Evolutionary conservation across 2,888 invertebrate species (phyloP).

Genomic region (Pammene fasciana): DNA sequence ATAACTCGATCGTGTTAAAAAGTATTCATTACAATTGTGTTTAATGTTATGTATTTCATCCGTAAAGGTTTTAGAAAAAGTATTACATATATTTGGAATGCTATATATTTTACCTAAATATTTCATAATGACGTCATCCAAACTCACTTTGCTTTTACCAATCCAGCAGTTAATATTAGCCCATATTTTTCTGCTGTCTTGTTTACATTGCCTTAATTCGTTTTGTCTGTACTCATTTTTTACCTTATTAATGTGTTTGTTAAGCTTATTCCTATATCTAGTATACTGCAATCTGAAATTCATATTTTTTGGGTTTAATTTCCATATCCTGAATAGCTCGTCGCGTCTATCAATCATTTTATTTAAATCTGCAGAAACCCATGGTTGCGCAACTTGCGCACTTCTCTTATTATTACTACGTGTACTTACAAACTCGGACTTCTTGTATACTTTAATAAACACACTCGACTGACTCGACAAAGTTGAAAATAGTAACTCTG

Average conservation of each 20-base stretch:
- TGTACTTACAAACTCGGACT: no score
- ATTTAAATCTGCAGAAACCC: neutral
- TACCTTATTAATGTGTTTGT: neutral
- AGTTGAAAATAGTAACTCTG: no score
- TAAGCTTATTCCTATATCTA: conserved; percentile 22
- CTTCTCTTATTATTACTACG: no score
- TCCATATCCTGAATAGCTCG: conserved; percentile 29
- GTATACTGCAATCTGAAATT: conserved; percentile 10
- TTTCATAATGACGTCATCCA: no score
- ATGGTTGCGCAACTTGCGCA: neutral
- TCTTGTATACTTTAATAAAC: no score
- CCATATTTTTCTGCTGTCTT: conserved; percentile 4
- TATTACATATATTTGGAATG: neutral
- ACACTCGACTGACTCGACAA: no score
- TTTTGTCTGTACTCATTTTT: neutral
- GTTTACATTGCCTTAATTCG: neutral
- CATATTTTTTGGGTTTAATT: conserved; percentile 21
- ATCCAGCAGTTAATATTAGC: neutral
- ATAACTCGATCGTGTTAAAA: conserved; percentile 19
- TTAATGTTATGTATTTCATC: neutral
- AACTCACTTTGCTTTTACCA: neutral
- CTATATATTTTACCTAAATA: neutral
- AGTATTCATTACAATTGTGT: neutral
- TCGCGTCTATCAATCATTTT: neutral
- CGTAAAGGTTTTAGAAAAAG: neutral